Conservation (phyloP, 2,888 invertebrate species). For the Epinotia demarniana region DNA sequence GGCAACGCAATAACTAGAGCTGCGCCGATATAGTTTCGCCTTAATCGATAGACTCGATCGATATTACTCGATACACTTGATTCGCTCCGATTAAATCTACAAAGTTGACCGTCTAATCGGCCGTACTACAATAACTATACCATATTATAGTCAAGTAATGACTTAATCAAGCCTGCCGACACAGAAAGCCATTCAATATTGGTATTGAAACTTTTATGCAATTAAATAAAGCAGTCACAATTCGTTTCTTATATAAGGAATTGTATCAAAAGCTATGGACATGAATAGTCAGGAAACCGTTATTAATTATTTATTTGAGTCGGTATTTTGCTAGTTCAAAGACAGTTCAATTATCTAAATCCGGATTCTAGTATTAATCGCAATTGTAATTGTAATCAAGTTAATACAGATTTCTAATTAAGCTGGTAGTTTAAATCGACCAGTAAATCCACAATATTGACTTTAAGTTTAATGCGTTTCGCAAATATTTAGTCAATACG, state of each 20-base stretch:
- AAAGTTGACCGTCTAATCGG: conserved; percentile 59
- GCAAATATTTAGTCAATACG: too few species aligned
- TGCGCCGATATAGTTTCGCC: conserved; percentile 63
- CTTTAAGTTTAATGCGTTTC: neutral
- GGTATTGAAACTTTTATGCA: conserved; percentile 63
- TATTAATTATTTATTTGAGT: conserved; percentile 31
- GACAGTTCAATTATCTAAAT: conserved; percentile 33
- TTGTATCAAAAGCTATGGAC: conserved; percentile 34
- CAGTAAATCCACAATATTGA: neutral
- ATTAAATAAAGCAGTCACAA: conserved; percentile 46
- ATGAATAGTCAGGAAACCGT: conserved; percentile 26
- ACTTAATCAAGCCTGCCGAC: conserved; percentile 67
- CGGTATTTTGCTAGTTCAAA: conserved; percentile 35
- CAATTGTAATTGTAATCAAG: conserved; percentile 8
- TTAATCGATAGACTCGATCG: conserved; percentile 73
- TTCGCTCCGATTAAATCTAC: conserved; percentile 66
- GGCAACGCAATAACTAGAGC: conserved; percentile 49
- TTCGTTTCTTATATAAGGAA: conserved; percentile 36
- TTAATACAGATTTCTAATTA: conserved; percentile 1
- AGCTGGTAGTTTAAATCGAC: neutral
- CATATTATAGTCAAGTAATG: conserved; percentile 70
- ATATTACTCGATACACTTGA: conserved; percentile 65
- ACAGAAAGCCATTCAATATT: conserved; percentile 67
- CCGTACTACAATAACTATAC: conserved; percentile 65
- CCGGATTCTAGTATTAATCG: conserved; percentile 3